phyloP scores from a whole-genome alignment of 2,888 invertebrate species.

The Scaptomyza flava region DNA sequence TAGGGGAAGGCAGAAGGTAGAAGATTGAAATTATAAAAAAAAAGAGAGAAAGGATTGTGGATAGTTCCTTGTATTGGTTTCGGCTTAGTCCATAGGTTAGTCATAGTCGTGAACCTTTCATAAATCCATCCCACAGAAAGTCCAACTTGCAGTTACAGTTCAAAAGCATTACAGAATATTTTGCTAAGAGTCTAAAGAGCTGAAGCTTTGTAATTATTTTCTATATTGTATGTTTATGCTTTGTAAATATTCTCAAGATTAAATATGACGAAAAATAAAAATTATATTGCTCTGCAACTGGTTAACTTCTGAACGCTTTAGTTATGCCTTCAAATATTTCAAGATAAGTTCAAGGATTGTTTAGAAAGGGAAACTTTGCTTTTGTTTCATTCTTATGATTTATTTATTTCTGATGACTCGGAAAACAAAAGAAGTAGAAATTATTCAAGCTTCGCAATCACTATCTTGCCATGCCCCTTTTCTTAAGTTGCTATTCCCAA shows the following conservation, averaged over 20 bases:
- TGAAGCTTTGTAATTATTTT: no score
- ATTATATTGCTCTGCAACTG: background rate
- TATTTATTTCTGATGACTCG: no score
- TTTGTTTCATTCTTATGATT: background rate
- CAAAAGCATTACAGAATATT: no score
- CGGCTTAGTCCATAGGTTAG: constrained; percentile 64
- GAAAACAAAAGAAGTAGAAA: background rate
- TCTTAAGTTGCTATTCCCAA: no score
- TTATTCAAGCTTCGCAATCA: background rate
- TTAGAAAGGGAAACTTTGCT: no score
- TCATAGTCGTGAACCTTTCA: constrained; percentile 18
- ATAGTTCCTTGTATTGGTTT: constrained; percentile 63
- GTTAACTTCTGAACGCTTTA: no score
- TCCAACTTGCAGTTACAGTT: constrained; percentile 19
- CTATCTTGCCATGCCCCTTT: no score
- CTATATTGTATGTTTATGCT: background rate
- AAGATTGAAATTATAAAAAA: background rate
- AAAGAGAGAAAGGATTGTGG: constrained; percentile 16
- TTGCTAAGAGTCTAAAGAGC: no score
- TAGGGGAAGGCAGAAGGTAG: constrained; percentile 27
- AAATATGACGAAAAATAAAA: background rate
- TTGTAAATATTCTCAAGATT: constrained; percentile 1
- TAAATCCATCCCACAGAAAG: constrained; percentile 4
- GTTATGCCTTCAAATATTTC: no score
- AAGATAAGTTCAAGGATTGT: background rate